A percentile compares a stretch with the other conserved stretches of the same genome.
phyloP scores from a whole-genome alignment of 2,888 invertebrate species.

The Drosophila subsilvestris region DNA sequence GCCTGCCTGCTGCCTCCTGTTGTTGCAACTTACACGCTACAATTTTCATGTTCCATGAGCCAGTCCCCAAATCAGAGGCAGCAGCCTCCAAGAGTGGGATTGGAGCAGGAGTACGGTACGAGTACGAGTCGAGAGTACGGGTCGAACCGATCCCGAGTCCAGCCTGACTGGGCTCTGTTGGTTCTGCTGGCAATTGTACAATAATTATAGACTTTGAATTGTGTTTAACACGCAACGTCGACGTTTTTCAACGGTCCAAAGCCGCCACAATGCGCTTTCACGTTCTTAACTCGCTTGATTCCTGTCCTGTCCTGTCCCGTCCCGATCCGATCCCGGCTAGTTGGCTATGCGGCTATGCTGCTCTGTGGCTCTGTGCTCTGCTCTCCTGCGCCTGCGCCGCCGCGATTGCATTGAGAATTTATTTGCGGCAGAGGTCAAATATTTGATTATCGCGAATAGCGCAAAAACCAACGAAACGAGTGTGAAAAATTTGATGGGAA shows the following conservation, averaged over 20 bases:
- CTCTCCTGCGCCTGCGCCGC: too few species aligned
- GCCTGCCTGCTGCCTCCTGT: constrained; percentile 32
- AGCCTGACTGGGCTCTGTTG: constrained; percentile 48
- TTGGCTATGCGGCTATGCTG: not conserved
- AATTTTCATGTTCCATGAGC: constrained; percentile 75
- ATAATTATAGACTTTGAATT: constrained; percentile 83
- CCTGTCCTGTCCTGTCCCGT: not conserved
- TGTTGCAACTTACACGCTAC: constrained; percentile 64
- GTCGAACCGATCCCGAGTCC: constrained; percentile 23
- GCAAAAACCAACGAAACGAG: constrained; percentile 47
- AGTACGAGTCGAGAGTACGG: constrained; percentile 3
- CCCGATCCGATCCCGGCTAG: constrained; percentile 33
- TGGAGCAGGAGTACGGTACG: constrained; percentile 20
- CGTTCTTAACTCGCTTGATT: constrained; percentile 47
- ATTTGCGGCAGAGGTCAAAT: constrained; percentile 81
- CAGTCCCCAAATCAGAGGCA: constrained; percentile 5
- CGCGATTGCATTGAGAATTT: constrained; percentile 77
- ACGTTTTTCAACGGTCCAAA: constrained; percentile 45
- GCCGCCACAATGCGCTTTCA: constrained; percentile 67
- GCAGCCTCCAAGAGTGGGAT: constrained; percentile 22
- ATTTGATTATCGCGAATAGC: constrained; percentile 80
- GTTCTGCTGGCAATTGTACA: constrained; percentile 78
- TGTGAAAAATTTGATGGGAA: constrained; percentile 80
- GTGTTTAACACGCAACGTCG: constrained; percentile 83
- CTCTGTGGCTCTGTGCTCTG: constrained; percentile 35